Evolutionary conservation across 2,113 vertebrate species (phyloP), one percentile per base, ranked within the genome.

Genomic region (Forbesichthys agassizii): DNA sequence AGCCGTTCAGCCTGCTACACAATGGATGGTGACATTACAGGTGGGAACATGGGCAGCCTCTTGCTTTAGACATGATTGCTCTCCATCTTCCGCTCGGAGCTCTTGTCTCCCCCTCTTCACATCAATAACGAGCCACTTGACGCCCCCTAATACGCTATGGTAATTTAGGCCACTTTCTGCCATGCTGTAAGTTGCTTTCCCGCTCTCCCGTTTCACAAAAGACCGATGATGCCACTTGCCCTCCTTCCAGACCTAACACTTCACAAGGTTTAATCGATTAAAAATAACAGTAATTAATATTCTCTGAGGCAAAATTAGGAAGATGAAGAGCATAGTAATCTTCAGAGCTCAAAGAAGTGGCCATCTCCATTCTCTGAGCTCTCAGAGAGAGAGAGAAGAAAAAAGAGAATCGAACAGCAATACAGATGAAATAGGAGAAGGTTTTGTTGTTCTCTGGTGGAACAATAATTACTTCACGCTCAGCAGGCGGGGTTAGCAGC

Each of bases 391-490:
- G 48, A 60, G 14, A 65, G 61, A 33, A 27, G 20, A 12, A 14
- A 27, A 53, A 10, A 33, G 16, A 49, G 47, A n/a, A 46, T 3
- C 9, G n/a, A 18, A 12, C 11, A 12, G 13, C 33, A 8, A 14
- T 7, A 51, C 20, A 20, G 20, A 12, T 51, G 14, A 47, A 1
- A 1, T 42, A 59, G 66, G 58, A 61, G 59, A 60, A 9, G 66
- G 33, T 14, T n/a, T 20, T n/a, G 16, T 54, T 58, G 61, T 61
- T 51, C 16, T 33, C 51, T 9, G 14, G 62, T 6, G 55, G 73
- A 65, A 64, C 64, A 79, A 83, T 48, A 73, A 81, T 81, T 77
- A 81, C 77, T 79, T 66, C 42, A 13, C 49, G 77, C 49, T 64
- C 66, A 69, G 73, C 78, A 68, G 61, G 77, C 75, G 13, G n/a